Conservation (phyloP, 2,113 vertebrate species). For the Eulacestoma nigropectus region DNA sequence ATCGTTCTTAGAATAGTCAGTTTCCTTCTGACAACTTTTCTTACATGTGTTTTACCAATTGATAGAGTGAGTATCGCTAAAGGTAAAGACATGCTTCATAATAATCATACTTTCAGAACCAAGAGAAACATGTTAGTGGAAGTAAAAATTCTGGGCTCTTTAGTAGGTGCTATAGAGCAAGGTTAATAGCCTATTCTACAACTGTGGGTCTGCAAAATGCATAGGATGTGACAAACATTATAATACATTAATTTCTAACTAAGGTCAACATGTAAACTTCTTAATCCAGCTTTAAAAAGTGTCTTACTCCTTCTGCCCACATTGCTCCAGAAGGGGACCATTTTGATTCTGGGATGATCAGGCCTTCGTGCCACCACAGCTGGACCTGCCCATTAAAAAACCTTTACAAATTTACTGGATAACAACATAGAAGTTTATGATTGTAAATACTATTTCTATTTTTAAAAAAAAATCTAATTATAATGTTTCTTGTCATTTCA, state of each 20-base stretch:
- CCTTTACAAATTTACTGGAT: not conserved
- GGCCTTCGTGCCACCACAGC: accelerated
- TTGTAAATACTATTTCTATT: not conserved
- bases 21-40: not conserved
- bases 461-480: accelerated
- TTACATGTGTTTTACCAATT: not conserved
- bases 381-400: not conserved
- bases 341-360: not conserved
- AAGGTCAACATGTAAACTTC: not conserved
- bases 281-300: not conserved
- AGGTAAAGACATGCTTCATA: not conserved
- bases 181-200: not conserved
- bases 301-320: not conserved
- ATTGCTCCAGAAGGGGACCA: not conserved
- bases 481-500: not conserved
- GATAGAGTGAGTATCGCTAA: not conserved
- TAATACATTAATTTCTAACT: not conserved
- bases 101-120: not conserved
- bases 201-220: not conserved
- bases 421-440: not conserved
- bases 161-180: not conserved
- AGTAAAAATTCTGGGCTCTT: not conserved
- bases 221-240: not conserved
- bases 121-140: not conserved
- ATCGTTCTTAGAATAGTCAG: not conserved